These are phyloP conservation scores for Mythimna albipuncta DNA, from an alignment of 2,888 invertebrate species.

Conservation along the genomic window DNA sequence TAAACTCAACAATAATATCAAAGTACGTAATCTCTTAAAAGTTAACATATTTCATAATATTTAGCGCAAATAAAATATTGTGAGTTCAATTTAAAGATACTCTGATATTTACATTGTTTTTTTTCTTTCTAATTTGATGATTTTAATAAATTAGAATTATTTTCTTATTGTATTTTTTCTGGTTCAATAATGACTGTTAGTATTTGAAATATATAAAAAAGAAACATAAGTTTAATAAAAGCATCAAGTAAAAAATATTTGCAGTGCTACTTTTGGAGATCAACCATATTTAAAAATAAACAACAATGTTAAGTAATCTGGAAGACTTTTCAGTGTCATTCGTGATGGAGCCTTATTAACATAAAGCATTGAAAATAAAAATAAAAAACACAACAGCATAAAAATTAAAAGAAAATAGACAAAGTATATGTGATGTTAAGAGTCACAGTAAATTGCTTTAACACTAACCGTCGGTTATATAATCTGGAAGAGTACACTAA, in stretches of 20 bases:
- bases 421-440: conserved; percentile 1
- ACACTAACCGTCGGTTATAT: background rate
- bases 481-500: background rate
- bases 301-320: conserved; percentile 28
- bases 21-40: conserved; percentile 40
- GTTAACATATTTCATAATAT: conserved; percentile 36
- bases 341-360: background rate
- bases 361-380: background rate
- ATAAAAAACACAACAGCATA: background rate
- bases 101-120: conserved; percentile 38
- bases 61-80: conserved; percentile 33
- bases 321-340: conserved; percentile 18
- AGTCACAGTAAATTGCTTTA: background rate
- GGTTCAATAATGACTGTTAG: conserved; percentile 17
- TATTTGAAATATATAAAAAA: background rate
- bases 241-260: conserved; percentile 35
- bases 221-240: conserved; percentile 11
- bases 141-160: conserved; percentile 42
- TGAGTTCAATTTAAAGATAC: conserved; percentile 18
- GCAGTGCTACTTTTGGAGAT: conserved; percentile 32
- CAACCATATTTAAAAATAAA: conserved; percentile 22
- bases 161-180: conserved; percentile 23
- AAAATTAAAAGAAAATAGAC: background rate
- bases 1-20: conserved; percentile 31
- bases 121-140: conserved; percentile 1